Evolutionary conservation across 2,888 invertebrate species (phyloP).

Genomic region (Eilema depressum): DNA sequence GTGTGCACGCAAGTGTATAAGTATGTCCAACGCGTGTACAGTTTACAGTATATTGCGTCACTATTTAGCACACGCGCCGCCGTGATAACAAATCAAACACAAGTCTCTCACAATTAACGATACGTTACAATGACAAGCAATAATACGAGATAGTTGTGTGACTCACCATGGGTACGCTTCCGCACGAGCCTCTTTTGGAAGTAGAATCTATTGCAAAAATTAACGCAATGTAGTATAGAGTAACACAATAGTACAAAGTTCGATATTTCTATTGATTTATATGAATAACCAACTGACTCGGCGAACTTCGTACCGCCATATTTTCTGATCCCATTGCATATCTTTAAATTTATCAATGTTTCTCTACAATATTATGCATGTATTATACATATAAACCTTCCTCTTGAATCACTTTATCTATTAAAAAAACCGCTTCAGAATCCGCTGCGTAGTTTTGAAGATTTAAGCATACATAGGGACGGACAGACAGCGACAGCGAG

Average conservation of each 20-base stretch:
- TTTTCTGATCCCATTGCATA: too few species aligned
- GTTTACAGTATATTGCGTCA: background rate
- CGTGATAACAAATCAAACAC: background rate
- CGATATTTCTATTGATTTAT: too few species aligned
- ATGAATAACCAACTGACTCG: too few species aligned
- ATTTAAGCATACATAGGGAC: too few species aligned
- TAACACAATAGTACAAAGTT: background rate
- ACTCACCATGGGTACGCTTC: background rate
- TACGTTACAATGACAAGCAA: constrained; percentile 1
- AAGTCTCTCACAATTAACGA: constrained; percentile 1
- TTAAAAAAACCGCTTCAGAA: too few species aligned
- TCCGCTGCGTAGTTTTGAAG: too few species aligned
- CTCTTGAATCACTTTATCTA: too few species aligned
- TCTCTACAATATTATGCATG: too few species aligned
- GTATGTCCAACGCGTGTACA: background rate
- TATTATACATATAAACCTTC: too few species aligned
- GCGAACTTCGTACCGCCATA: too few species aligned
- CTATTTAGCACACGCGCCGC: background rate
- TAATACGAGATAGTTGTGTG: background rate
- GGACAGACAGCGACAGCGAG: too few species aligned
- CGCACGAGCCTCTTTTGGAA: background rate
- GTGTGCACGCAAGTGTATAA: background rate
- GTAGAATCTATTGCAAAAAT: background rate
- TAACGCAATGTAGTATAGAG: background rate
- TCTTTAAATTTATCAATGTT: too few species aligned